Base-by-base conservation (phyloP, 2,113 vertebrate species). In the Choloepus hoffmanni region DNA sequence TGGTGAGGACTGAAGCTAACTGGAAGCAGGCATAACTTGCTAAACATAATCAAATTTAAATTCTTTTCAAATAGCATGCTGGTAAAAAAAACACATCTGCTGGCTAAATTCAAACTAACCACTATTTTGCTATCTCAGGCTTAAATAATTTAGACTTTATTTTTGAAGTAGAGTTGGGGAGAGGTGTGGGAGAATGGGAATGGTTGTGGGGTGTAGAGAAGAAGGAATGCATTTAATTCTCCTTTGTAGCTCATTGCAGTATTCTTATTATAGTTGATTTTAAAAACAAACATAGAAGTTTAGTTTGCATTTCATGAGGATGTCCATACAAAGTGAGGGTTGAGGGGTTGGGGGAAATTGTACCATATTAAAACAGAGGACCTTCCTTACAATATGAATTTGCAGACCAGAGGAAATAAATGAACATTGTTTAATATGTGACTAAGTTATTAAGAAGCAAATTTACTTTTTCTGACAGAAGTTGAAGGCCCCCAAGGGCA, bases 91-190 rank as follows among this genome's bases (percentile, higher is more conserved):
- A 10, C 26, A 74, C 9, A 70, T 85, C 36, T 81, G 21, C 78
- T 84, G 58, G 48, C 50, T 76, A 45, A 77, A 50, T 62, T 93
- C 60, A 77, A 53, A 85, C 4, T 76, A 58, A 16, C 8, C 19
- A 60, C 45, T 36, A 18, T 81, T 93, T 95, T 89, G 11, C 26
- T 26, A 82, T 10, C 33, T 60, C 28, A 62, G 67, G 33, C 40
- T 78, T 94, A 86, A 85, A 82, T 92, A 76, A 74, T 84, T 40
- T 84, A 85, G 18, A 81, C 3, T 65, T 92, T 85, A 36, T 67
- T 23, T 81, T 95, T 85, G 43, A 67, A 83, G 33, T 30, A 85
- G 7, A 77, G 4, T 7, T 8, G 4, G 33, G n/a, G 68, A n/a
- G 74, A 2, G 65, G 28, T 36, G 50, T 19, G 77, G 78, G 19